Evolutionary conservation across 2,888 invertebrate genomes (phyloP).

Genomic region (Sarcophaga subvicina): DNA sequence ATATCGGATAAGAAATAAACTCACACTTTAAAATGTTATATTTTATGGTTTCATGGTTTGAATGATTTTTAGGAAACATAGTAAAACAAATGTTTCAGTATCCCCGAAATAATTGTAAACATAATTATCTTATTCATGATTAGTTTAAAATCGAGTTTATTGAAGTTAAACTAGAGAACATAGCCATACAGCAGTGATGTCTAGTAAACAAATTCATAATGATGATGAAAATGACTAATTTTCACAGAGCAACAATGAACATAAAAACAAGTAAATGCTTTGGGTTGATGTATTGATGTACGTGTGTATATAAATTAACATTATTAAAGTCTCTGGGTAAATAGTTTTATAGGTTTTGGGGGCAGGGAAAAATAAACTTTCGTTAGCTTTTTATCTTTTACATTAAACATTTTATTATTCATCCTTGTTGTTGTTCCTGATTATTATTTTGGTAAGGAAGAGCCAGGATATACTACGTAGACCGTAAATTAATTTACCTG

Average conservation of each 20-base stretch:
- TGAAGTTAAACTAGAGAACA: no score
- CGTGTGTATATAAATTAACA: conserved; percentile 23
- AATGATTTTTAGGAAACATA: no score
- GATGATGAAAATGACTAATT: conserved; percentile 54
- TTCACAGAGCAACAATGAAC: conserved; percentile 1
- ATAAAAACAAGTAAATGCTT: conserved; percentile 46
- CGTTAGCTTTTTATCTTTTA: conserved; percentile 5
- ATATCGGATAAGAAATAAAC: no score
- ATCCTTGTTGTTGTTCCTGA: background rate
- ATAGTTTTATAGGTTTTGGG: conserved; percentile 27
- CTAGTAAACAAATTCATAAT: background rate
- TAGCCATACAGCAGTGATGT: no score
- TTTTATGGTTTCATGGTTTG: no score
- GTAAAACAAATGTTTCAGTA: no score
- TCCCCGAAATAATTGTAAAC: no score
- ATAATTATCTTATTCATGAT: no score
- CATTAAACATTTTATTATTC: conserved; percentile 10
- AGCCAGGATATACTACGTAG: background rate
- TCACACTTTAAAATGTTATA: no score
- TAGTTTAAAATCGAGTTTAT: no score
- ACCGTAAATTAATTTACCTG: conserved; percentile 14
- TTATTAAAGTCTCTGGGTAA: conserved; percentile 5
- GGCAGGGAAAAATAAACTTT: background rate
- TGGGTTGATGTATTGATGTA: background rate
- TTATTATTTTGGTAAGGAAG: background rate